phyloP scores from a whole-genome alignment of 2,888 invertebrate genomes.

The Drosophila neonasuta region DNA sequence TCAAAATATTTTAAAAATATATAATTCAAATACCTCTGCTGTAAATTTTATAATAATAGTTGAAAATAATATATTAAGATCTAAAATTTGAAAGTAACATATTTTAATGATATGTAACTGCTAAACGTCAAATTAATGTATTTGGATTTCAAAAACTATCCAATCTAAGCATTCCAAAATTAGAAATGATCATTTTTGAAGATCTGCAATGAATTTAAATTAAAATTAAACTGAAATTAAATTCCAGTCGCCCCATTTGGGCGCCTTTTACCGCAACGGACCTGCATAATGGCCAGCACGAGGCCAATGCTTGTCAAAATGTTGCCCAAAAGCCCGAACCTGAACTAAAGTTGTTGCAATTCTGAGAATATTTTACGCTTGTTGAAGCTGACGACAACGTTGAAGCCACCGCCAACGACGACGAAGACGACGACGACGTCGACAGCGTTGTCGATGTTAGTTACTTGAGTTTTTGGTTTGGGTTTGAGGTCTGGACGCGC shows the following conservation, averaged over 20 bases:
- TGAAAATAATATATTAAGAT: no score
- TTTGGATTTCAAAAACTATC: no score
- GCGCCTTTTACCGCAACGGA: conserved; percentile 13
- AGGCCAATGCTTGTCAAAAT: conserved; percentile 49
- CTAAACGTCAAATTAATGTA: no score
- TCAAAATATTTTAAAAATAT: no score
- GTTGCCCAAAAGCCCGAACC: conserved; percentile 51
- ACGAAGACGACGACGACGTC: conserved; percentile 9
- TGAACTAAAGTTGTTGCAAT: conserved; percentile 72
- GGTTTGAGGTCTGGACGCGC: conserved; percentile 13
- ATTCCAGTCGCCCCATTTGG: conserved; percentile 20
- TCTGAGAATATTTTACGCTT: conserved; percentile 74
- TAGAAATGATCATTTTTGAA: no score
- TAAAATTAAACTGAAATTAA: no score
- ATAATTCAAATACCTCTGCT: no score
- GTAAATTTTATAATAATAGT: no score
- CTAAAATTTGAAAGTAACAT: no score
- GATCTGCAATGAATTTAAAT: no score
- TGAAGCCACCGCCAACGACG: conserved; percentile 68
- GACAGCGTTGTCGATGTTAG: conserved; percentile 37
- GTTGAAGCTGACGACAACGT: conserved; percentile 69
- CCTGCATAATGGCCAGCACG: conserved; percentile 29
- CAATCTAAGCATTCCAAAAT: no score
- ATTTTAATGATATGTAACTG: no score
- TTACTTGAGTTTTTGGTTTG: conserved; percentile 5